Percentiles rank a stretch among this genome's conserved stretches.
Conservation (phyloP, 2,888 invertebrate species). For the Sinelater perroti region DNA sequence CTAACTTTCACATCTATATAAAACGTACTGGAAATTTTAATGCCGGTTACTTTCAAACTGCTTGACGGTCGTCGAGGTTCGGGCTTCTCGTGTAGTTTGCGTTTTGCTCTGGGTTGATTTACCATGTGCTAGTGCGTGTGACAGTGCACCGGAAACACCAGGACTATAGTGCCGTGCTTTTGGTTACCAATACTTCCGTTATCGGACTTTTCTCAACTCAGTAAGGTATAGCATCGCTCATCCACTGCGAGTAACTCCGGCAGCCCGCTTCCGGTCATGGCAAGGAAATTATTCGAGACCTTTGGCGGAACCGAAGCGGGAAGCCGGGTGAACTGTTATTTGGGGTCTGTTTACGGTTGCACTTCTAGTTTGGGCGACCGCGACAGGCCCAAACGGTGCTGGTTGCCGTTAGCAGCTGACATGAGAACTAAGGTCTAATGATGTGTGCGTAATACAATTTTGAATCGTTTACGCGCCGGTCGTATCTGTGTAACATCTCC, state of each 20-base stretch:
- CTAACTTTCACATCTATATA: constrained; percentile 62
- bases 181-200: constrained; percentile 16
- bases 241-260: not conserved
- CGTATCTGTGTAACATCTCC: constrained; percentile 55
- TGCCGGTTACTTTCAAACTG: constrained; percentile 59
- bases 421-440: not conserved
- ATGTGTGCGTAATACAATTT: constrained; percentile 15
- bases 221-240: constrained; percentile 20
- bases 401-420: constrained; percentile 27
- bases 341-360: constrained; percentile 33
- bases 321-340: constrained; percentile 31
- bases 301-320: too few species aligned
- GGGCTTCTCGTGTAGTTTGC: constrained; percentile 23
- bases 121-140: constrained; percentile 34
- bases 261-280: too few species aligned
- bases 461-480: constrained; percentile 23
- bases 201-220: constrained; percentile 14
- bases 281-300: too few species aligned
- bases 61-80: constrained; percentile 37
- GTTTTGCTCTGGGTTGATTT: constrained; percentile 32
- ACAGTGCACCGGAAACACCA: constrained; percentile 25
- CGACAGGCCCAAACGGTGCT: constrained; percentile 38
- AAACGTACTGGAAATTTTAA: constrained; percentile 60
- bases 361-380: constrained; percentile 16
- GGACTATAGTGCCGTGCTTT: constrained; percentile 29